Base-by-base conservation (phyloP, 2,797 vertebrate genomes). In the Xiphophorus birchmanni region DNA sequence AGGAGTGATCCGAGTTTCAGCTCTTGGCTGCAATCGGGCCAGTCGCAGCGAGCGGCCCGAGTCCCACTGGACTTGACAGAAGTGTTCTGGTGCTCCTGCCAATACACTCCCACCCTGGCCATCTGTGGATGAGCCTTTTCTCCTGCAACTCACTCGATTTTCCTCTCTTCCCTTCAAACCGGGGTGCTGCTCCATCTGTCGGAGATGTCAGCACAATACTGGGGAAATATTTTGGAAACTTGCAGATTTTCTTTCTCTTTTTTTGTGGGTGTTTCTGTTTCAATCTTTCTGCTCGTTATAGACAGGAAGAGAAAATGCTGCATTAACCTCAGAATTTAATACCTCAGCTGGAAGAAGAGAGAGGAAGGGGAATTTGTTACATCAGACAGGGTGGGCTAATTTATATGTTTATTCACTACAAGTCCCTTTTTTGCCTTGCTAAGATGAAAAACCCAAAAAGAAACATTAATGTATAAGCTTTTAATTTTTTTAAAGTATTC, bases 71-170 rank as follows among this genome's bases (percentile, higher is more conserved):
- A 95, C 93, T 92, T 79, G 88, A 90, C 94, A 93, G 93, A 93
- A 94, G 93, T 95, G 95, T 93, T 94, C 93, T 94, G 89, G 82
- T 84, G 83, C 93, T 90, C 87, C 88, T 94, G 95, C 95, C 95
- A 96, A 93, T 88, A 91, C 93, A 93, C 94, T 94, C 95, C 95
- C 94, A 96, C 95, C 91, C 93, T 79, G 92, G 78, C 96, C 96
- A 96, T 96, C 95, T 96, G 95, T 94, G 90, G 92, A 94, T 71
- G 82, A 92, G 91, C 94, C 93, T 91, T 94, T 95, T 94, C 90
- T 93, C 87, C 88, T 88, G 92, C 77, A 84, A 84, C 84, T 84
- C 87, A 87, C 84, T 73, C 72, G 78, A 79, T 83, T 89, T 86
- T 88, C 84, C 87, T 91, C 86, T 89, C 87, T 82, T 86, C 73